phyloP scores from a whole-genome alignment of 1,140 invertebrate species.

The Pinna nobilis region DNA sequence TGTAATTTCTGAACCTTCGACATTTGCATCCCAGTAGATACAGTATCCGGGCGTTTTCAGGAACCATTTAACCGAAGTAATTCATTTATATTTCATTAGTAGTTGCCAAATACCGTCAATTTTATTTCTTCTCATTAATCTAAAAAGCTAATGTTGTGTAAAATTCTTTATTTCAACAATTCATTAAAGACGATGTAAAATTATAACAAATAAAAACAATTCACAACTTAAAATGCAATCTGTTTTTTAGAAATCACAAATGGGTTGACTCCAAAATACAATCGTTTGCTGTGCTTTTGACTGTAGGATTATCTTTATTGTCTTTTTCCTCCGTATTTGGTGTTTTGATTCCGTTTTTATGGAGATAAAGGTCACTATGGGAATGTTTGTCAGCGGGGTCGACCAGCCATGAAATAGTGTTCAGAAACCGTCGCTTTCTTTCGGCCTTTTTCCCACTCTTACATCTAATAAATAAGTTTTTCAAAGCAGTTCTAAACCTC shows the following conservation, averaged over 20 bases:
- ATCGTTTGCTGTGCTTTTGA: background rate
- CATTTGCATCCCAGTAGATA: too few species aligned
- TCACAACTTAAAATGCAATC: background rate
- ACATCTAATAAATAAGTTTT: constrained; percentile 24
- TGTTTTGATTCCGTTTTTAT: too few species aligned
- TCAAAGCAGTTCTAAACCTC: constrained; percentile 50
- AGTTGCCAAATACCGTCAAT: too few species aligned
- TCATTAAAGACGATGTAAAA: background rate
- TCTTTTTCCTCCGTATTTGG: too few species aligned
- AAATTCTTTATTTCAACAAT: background rate
- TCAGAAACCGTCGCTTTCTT: background rate
- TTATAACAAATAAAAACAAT: too few species aligned
- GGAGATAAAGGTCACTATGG: too few species aligned
- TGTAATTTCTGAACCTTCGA: too few species aligned
- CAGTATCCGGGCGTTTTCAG: too few species aligned
- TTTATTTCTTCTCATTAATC: too few species aligned
- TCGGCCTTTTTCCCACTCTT: constrained; percentile 13
- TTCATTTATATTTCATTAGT: background rate
- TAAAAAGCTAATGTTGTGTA: background rate
- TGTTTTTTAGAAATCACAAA: background rate
- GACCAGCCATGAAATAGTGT: background rate
- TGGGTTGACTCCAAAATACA: background rate
- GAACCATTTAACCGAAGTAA: too few species aligned
- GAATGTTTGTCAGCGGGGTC: too few species aligned
- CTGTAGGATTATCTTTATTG: background rate